These are phyloP conservation scores for Drosophila melanosoma DNA, from an alignment of 2,888 invertebrate genomes.

Conservation along the genomic window DNA sequence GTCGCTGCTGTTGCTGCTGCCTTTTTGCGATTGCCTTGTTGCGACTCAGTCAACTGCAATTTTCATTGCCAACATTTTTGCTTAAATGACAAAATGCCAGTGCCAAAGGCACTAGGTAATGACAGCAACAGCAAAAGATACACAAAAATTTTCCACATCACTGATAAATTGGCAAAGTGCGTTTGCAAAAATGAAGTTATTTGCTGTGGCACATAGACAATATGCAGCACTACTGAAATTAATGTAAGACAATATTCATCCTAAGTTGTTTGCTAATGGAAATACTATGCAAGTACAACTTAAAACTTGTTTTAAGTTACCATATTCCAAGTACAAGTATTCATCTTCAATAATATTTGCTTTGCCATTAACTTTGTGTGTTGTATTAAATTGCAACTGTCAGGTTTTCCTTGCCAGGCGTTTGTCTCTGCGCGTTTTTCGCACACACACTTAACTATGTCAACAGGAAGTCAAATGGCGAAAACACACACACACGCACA, in stretches of 20 bases:
- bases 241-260: neutral
- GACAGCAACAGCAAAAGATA: conserved; percentile 15
- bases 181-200: neutral
- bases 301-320: neutral
- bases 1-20: conserved; percentile 6
- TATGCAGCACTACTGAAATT: neutral
- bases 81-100: conserved; percentile 46
- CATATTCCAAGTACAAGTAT: neutral
- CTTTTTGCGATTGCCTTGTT: conserved; percentile 28
- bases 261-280: neutral
- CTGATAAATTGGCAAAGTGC: conserved; percentile 1
- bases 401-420: conserved; percentile 26
- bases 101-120: conserved; percentile 37
- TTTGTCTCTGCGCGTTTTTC: conserved; percentile 15
- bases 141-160: conserved; percentile 26
- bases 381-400: conserved; percentile 34
- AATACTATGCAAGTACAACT: neutral
- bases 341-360: conserved; percentile 6
- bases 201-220: neutral
- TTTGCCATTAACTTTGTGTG: conserved; percentile 17
- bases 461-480: conserved; percentile 74
- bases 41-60: conserved; percentile 51
- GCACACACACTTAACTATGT: conserved; percentile 62
- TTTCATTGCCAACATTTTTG: conserved; percentile 72
- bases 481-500: conserved; percentile 27